These are phyloP conservation scores for Marasmarcha lunaedactyla DNA, from an alignment of 2,888 invertebrate genomes.

Conservation along the genomic window DNA sequence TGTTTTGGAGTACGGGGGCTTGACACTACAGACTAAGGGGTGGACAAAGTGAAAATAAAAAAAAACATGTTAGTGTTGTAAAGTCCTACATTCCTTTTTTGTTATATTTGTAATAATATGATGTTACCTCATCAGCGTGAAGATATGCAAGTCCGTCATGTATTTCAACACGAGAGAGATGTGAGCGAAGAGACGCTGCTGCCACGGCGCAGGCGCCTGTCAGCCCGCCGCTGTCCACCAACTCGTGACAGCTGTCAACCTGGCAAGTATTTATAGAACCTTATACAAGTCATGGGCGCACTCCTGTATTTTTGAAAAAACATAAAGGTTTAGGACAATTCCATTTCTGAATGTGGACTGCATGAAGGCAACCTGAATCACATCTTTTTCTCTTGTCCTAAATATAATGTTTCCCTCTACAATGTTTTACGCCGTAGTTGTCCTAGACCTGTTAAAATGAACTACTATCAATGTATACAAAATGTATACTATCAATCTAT, in stretches of 20 bases:
- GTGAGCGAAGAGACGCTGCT: conserved; percentile 32
- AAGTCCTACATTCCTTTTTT: neutral
- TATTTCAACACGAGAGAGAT: conserved; percentile 36
- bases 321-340: too few species aligned
- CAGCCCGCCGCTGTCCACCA: conserved; percentile 35
- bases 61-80: conserved; percentile 9
- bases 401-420: too few species aligned
- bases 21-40: conserved; percentile 21
- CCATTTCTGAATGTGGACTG: too few species aligned
- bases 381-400: too few species aligned
- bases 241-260: conserved; percentile 56
- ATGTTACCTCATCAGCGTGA: conserved; percentile 46
- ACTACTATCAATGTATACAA: too few species aligned
- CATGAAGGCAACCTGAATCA: too few species aligned
- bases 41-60: conserved; percentile 18
- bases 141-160: conserved; percentile 49
- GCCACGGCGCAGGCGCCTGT: conserved; percentile 24
- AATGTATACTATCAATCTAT: too few species aligned
- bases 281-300: conserved; percentile 24
- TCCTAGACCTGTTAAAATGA: too few species aligned
- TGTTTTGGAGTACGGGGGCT: conserved; percentile 15
- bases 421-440: too few species aligned
- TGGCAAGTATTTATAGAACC: too few species aligned
- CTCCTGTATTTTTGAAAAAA: too few species aligned
- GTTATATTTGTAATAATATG: neutral